Evolutionary conservation across 2,797 vertebrate genomes (phyloP), one percentile per base, ranked within the genome.

Genomic region (Crenichthys baileyi): DNA sequence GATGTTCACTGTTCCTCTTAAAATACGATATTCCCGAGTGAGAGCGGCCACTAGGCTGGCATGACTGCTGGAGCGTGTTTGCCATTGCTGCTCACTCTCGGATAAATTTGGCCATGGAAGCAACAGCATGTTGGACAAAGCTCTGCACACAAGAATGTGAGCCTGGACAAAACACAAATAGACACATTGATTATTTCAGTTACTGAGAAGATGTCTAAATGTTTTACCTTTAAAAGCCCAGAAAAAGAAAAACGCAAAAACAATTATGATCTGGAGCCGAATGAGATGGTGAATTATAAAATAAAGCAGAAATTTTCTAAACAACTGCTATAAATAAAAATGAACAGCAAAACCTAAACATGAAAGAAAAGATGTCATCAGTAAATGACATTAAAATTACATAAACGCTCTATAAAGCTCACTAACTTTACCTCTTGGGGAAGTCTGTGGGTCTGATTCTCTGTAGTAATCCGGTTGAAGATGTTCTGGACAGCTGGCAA

Each of bases 31-130:
- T 39, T 99, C 96, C 55, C 96, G 94, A 0, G 98, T 98, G 72
- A 99, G 97, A 0, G 97, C 96, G 0, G 96, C 95, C 88, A 99
- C 87, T 0, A 99, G 95, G 92, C 94, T 98, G 92, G 92, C 89
- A 0, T 99, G 98, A 95, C 96, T 99, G 92, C 95, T 93, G 77
- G 98, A 99, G 76, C 98, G 98, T 9, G 96, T 96, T 0, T 95
- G 96, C 98, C 98, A 99, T 88, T 99, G 97, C 93, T 99, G 98
- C 72, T 99, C 98, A 0, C 85, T 95, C 93, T 99, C 98, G 0
- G 97, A 96, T 50, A 98, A 94, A 76, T 97, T 98, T 65, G 98
- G 97, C 98, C 98, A 99, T 0, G 98, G 97, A 56, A 99, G 95
- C 78, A 99, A 85, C 87, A 99, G 90, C 84, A 98, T 97, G n/a